phyloP scores from a whole-genome alignment of 2,113 vertebrate genomes.

The Psammodynastes pulverulentus region DNA sequence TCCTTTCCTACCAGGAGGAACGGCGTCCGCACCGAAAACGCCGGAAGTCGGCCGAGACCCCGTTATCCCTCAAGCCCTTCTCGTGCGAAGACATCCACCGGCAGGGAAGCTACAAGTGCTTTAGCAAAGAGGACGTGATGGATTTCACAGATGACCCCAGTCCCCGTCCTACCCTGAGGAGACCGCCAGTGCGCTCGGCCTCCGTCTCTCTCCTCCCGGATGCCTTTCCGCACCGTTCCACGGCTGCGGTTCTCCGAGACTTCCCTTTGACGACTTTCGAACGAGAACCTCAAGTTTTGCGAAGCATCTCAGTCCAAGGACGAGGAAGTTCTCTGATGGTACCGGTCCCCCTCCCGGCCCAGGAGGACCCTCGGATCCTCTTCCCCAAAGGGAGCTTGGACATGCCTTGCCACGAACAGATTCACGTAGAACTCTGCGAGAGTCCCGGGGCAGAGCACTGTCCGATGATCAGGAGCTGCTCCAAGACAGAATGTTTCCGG shows the following conservation, averaged over 20 bases:
- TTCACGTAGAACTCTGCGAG: slow-evolving; percentile 31
- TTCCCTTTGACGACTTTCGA: slow-evolving; percentile 84
- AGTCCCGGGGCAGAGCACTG: slow-evolving; percentile 1
- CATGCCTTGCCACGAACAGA: background rate
- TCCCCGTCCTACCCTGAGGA: slow-evolving; percentile 75
- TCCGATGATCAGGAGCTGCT: slow-evolving; percentile 4
- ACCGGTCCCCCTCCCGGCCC: background rate
- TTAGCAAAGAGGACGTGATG: slow-evolving; percentile 81
- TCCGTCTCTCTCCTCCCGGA: slow-evolving; percentile 75
- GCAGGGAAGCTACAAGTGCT: slow-evolving; percentile 68
- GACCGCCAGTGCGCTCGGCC: slow-evolving; percentile 71
- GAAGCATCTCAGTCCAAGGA: slow-evolving; percentile 67
- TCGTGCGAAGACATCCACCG: slow-evolving; percentile 68
- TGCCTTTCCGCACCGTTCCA: slow-evolving; percentile 62
- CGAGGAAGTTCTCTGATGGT: slow-evolving; percentile 51
- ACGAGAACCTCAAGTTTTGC: slow-evolving; percentile 78
- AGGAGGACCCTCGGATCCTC: slow-evolving; percentile 34
- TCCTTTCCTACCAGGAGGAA: slow-evolving; percentile 77
- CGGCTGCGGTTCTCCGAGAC: slow-evolving; percentile 62
- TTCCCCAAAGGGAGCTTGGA: slow-evolving; percentile 5
- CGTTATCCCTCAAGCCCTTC: slow-evolving; percentile 72
- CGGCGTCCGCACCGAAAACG: slow-evolving; percentile 72
- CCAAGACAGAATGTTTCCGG: slow-evolving; percentile 54
- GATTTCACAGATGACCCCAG: slow-evolving; percentile 79
- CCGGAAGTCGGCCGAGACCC: slow-evolving; percentile 79